Evolutionary conservation across 2,113 vertebrate species (phyloP).

Genomic region (Synodontis membranacea): DNA sequence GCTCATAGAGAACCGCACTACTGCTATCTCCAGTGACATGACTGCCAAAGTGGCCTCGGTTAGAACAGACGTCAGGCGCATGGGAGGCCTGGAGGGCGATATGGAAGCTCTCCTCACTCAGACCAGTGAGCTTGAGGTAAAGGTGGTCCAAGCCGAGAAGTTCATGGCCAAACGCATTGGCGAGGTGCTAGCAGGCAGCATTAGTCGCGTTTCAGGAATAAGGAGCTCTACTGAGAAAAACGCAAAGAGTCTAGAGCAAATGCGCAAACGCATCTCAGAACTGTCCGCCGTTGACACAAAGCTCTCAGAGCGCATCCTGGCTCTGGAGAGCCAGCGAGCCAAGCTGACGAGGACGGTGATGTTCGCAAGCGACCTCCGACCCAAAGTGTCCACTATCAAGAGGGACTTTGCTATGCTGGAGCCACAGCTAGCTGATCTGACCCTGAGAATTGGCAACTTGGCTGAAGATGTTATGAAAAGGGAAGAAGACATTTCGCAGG

Average conservation of each 20-base stretch:
- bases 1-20: constrained; percentile 72
- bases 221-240: constrained; percentile 78
- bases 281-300: constrained; percentile 69
- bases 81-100: constrained; percentile 86
- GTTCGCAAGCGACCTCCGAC: constrained; percentile 89
- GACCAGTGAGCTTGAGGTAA: constrained; percentile 76
- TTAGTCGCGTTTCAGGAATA: constrained; percentile 80
- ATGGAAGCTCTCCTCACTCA: constrained; percentile 74
- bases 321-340: constrained; percentile 83
- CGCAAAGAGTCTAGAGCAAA: constrained; percentile 70
- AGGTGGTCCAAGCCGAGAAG: constrained; percentile 76
- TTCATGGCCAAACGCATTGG: constrained; percentile 80
- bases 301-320: constrained; percentile 73
- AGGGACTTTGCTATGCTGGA: constrained; percentile 82
- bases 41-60: constrained; percentile 75
- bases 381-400: constrained; percentile 82
- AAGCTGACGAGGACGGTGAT: constrained; percentile 81
- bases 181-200: constrained; percentile 82
- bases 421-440: constrained; percentile 82
- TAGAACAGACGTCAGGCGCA: constrained; percentile 87
- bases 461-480: constrained; percentile 78
- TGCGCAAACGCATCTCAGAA: constrained; percentile 72
- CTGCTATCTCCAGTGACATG: constrained; percentile 74
- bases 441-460: constrained; percentile 81
- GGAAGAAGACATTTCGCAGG: constrained; percentile 78